Percentiles rank a stretch among this genome's conserved stretches.
Evolutionary conservation across 2,113 vertebrate species (phyloP).

Genomic region (Pachyramphus minor): DNA sequence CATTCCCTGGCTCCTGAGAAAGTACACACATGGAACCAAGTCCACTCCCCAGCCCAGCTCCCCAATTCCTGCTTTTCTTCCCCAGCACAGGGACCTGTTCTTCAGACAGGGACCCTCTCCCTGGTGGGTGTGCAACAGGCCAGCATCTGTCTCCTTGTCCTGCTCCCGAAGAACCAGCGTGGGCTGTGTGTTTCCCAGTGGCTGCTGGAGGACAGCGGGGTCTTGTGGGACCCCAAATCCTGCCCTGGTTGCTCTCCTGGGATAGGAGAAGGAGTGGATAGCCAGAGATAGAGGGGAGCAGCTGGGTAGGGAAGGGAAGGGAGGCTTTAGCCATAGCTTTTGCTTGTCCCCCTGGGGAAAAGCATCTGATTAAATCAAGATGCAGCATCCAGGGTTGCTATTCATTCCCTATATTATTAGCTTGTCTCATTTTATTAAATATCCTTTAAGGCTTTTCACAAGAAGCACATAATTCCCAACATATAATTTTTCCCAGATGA

Average conservation of each 20-base stretch:
- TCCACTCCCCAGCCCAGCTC: not conserved
- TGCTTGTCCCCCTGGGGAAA: not conserved
- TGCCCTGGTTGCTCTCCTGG: not conserved
- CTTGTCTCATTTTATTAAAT: slow-evolving; percentile 63
- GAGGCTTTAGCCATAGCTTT: not conserved
- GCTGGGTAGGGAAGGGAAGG: not conserved
- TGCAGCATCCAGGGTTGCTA: slow-evolving; percentile 31
- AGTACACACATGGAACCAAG: accelerated
- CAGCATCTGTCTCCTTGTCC: accelerated
- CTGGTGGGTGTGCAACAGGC: not conserved
- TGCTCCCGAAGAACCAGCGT: accelerated
- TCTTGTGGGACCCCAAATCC: not conserved
- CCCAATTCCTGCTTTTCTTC: not conserved
- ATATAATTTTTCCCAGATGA: slow-evolving; percentile 55
- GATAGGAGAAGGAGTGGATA: not conserved
- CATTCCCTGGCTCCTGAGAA: not conserved
- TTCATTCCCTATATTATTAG: slow-evolving; percentile 62
- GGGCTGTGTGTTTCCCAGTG: not conserved
- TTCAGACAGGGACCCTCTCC: not conserved
- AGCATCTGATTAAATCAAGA: slow-evolving; percentile 54
- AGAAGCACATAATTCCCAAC: slow-evolving; percentile 40
- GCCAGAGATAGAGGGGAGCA: not conserved
- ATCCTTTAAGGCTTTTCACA: slow-evolving; percentile 48
- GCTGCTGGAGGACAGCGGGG: not conserved
- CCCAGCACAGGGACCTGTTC: not conserved